A percentile compares a stretch with the other conserved stretches of the same genome.
These are phyloP conservation scores for Chymomyza costata DNA, from an alignment of 1,140 invertebrate species.

Conservation along the genomic window DNA sequence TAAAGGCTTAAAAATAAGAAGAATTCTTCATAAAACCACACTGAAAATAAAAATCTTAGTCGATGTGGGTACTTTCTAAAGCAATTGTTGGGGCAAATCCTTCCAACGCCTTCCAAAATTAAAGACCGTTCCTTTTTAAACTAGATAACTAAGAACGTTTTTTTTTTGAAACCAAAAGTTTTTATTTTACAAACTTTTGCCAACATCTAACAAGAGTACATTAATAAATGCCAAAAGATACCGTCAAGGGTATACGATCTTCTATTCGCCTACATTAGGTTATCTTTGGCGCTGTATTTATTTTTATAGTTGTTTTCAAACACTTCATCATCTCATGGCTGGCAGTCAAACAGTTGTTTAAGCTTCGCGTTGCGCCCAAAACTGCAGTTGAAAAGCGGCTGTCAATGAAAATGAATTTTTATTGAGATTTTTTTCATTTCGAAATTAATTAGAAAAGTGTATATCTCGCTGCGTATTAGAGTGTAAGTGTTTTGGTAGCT, in stretches of 20 bases:
- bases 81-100: too few species aligned
- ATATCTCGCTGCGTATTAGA: slow-evolving; percentile 20
- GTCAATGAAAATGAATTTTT: slow-evolving; percentile 74
- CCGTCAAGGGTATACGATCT: not conserved
- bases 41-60: too few species aligned
- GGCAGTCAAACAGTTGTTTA: not conserved
- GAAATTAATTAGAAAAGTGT: slow-evolving; percentile 70
- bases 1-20: too few species aligned
- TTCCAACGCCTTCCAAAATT: too few species aligned
- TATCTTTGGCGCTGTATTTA: slow-evolving; percentile 36
- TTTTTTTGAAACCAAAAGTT: too few species aligned
- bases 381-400: slow-evolving; percentile 68
- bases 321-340: slow-evolving; percentile 45
- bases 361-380: not conserved
- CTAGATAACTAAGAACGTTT: too few species aligned
- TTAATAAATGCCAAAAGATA: too few species aligned
- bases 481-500: not conserved
- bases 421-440: slow-evolving; percentile 61
- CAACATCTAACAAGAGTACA: too few species aligned
- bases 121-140: too few species aligned
- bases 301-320: slow-evolving; percentile 27
- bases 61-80: too few species aligned
- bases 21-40: too few species aligned
- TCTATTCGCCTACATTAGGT: not conserved
- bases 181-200: too few species aligned